Conservation (phyloP, 2,113 vertebrate genomes). For the human region GRCh38 chr5:64542501-64543000, state of each 20-base stretch:
- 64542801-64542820: neutral
- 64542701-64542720: conserved; percentile 25
- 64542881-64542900: neutral
- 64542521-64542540: conserved; percentile 29
- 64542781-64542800: neutral
- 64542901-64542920: neutral
- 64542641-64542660: neutral
- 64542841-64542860: neutral
- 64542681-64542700: neutral
- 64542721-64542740: neutral
- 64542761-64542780: neutral
- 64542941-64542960: neutral
- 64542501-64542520: conserved; percentile 52
- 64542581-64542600: conserved; percentile 54
- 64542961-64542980: neutral
- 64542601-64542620: conserved; percentile 23
- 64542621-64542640: neutral
- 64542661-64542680: neutral
- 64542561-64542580: conserved; percentile 40
- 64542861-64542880: neutral
- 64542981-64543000: neutral
- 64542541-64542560: conserved; percentile 54
- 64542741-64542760: neutral
- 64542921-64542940: neutral
- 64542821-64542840: neutral